phyloP scores from a whole-genome alignment of 2,797 vertebrate genomes.

The Tokudaia tokunoshimensis region DNA sequence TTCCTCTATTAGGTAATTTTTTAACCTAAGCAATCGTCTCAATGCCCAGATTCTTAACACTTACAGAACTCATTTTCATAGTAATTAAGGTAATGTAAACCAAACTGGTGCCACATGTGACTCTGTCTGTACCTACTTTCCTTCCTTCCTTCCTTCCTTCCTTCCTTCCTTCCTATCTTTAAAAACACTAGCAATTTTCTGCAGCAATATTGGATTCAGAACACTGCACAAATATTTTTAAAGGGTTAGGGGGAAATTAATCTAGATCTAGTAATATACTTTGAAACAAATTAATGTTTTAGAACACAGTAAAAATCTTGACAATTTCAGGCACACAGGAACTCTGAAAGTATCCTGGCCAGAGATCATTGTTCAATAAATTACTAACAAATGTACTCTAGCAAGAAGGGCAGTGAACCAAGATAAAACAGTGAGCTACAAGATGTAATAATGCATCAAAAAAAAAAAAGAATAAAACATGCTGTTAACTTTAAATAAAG shows the following conservation, averaged over 20 bases:
- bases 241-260: neutral
- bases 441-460: neutral
- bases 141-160: no score
- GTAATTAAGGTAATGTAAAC: neutral
- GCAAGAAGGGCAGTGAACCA: neutral
- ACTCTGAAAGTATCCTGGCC: neutral
- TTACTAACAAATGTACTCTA: constrained; percentile 55
- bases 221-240: neutral
- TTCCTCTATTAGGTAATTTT: constrained; percentile 27
- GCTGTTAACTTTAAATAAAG: constrained; percentile 38
- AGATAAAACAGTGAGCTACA: constrained; percentile 42
- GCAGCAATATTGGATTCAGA: neutral
- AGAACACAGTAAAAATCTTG: constrained; percentile 14
- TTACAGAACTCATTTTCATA: constrained; percentile 11
- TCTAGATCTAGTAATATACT: constrained; percentile 18
- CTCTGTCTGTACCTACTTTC: neutral
- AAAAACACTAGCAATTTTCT: constrained; percentile 1
- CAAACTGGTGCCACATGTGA: neutral
- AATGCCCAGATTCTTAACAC: neutral
- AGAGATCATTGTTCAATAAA: constrained; percentile 42
- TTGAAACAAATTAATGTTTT: constrained; percentile 42
- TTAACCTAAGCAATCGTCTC: constrained; percentile 4
- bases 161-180: neutral
- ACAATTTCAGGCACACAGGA: neutral
- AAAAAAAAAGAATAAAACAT: neutral